Base-by-base conservation (phyloP, 2,888 invertebrate genomes). In the Pterostichus niger region DNA sequence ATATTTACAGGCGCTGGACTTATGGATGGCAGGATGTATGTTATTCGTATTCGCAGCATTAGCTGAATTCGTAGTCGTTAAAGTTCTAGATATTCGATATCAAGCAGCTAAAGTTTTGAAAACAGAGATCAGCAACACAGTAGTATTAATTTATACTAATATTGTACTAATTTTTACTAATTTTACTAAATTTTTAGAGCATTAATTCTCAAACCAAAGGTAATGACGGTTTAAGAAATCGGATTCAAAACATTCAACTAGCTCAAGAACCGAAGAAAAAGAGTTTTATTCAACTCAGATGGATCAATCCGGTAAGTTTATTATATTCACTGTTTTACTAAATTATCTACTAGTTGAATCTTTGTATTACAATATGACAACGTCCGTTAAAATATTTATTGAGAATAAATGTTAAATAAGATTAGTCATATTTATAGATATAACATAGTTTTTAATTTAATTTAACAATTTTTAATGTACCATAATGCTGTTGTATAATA, bases 1-100 rank as follows among this genome's bases (percentile, higher is more conserved):
- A 52, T 83, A 31, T 71, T 87, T 89, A 64, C 88, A 96, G 96
- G 96, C 96, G 1, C 89, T 96, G 54, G 96, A 96, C 88, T 91
- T 96, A 9, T 96, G 96, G 96, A 96, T 96, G 96, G 96, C 96
- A 4, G 95, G 95, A 5, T 96, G 96, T 87, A 96, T 96, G 95
- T 93, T 96, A 87, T 96, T 96, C 84, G 96, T 96, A 3, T 96
- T 96, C 87, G 95, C 95, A 0, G 95, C 96, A 0, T 90, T 96
- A 17, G 95, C 94, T 15, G 96, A 96, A 90, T 96, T 96, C 87
- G 95, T 96, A 0, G 94, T 96, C 0, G 95, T 96, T 9, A 96
- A 96, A 90, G 96, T 96, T 0, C 88, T 96, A 84, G 95, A 96
- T 87, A 94, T 95, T 83, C 94, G 94, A 87, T 95, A 95, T 86